Evolutionary conservation across 2,113 vertebrate genomes (phyloP).

Genomic region (Podarcis cretensis): DNA sequence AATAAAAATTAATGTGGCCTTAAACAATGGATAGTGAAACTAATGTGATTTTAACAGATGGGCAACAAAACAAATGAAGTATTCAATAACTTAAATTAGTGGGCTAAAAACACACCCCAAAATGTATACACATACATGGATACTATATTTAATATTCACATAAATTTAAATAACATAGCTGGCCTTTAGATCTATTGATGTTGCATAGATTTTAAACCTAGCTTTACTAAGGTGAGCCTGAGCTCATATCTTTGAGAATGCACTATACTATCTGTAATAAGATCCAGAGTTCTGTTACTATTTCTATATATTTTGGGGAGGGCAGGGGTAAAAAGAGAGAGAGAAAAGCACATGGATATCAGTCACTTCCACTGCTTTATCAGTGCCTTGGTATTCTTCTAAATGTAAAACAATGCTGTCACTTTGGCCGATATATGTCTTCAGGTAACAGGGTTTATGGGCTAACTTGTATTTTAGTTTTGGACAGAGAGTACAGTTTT

Average conservation of each 20-base stretch:
- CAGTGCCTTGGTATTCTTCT: constrained; percentile 1
- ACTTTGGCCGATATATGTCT: constrained; percentile 13
- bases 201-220: neutral
- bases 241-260: neutral
- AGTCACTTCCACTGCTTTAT: neutral
- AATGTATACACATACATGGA: neutral
- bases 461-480: constrained; percentile 18
- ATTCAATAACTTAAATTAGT: neutral
- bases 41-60: neutral
- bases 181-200: neutral
- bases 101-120: neutral
- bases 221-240: neutral
- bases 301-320: neutral
- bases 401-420: constrained; percentile 3
- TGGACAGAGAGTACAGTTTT: constrained; percentile 5
- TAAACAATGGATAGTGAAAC: neutral
- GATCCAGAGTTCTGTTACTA: fast-evolving
- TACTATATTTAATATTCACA: no score
- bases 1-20: neutral
- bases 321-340: neutral
- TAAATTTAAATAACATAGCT: neutral
- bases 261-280: neutral
- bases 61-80: neutral
- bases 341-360: neutral
- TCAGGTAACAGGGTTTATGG: neutral